Conservation (phyloP, 1,140 invertebrate genomes). For the Mylabris phalerata region DNA sequence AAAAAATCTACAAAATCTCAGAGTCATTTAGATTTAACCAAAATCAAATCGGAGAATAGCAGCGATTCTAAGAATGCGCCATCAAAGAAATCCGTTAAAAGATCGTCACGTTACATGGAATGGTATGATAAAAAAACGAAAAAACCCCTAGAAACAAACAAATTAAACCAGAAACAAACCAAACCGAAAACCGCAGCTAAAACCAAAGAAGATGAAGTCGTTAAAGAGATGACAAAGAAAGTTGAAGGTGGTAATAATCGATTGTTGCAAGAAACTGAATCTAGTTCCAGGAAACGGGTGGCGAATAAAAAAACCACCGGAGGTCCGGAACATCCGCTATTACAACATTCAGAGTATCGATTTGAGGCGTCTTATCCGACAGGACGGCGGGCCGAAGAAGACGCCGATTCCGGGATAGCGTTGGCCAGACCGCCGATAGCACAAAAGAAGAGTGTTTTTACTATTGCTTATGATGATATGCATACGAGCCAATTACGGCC, state of each 20-base stretch:
- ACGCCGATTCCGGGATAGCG: constrained; percentile 65
- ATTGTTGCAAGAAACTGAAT: constrained; percentile 24
- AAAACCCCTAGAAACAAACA: constrained; percentile 26
- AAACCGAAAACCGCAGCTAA: constrained; percentile 30
- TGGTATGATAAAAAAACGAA: constrained; percentile 44
- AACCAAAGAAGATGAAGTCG: constrained; percentile 41
- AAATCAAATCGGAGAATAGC: constrained; percentile 9
- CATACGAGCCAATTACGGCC: constrained; percentile 55
- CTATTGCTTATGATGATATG: constrained; percentile 85
- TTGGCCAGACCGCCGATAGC: constrained; percentile 68
- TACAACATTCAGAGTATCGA: constrained; percentile 69
- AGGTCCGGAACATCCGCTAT: constrained; percentile 53
- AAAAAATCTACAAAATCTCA: constrained; percentile 21
- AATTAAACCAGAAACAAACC: constrained; percentile 38
- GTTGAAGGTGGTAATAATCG: constrained; percentile 11
- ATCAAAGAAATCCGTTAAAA: constrained; percentile 1
- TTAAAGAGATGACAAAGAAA: constrained; percentile 27
- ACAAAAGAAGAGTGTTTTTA: constrained; percentile 90
- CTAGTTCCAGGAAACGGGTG: constrained; percentile 33
- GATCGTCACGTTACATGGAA: constrained; percentile 51
- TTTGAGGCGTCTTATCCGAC: constrained; percentile 47
- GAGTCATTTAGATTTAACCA: constrained; percentile 33
- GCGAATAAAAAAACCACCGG: constrained; percentile 19
- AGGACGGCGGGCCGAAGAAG: constrained; percentile 49
- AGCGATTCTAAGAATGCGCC: not conserved